Base-by-base conservation (phyloP, 1,140 invertebrate genomes). In the Oryzaephilus surinamensis region DNA sequence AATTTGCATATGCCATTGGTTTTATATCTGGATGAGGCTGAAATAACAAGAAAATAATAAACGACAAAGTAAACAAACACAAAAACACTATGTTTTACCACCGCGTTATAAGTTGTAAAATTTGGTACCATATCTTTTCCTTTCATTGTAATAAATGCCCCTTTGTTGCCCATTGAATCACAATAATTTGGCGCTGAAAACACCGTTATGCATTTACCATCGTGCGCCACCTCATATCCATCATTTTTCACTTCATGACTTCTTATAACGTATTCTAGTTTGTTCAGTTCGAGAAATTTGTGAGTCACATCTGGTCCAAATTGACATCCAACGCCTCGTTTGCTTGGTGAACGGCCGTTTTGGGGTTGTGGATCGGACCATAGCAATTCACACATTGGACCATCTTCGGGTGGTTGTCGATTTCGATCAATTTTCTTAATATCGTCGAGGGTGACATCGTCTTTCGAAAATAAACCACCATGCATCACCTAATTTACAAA, bases 171-270 rank as follows among this genome's bases (percentile, higher is more conserved):
- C 86, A 98, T 96, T 30, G 88, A 88, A 81, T 99, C 96, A 80
- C 92, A 99, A 73, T 98, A 99, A 69, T 99, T 99, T 41, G 96
- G 96, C 45, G 96, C 96, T 13, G 93, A 97, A 69, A 96, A 96
- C 3, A 96, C 89, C 2, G 92, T 96, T 47, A 95, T 90, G 59
- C 91, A 96, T 60, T 89, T 86, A 16, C 88, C 92, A 61, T 93
- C 77, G 60, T 99, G 96, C 6, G 82, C 81, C 12, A 91, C 67
- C 67, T 99, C 94, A 57, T 96, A 99, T 3, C 97, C 97, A 27
- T 90, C 80, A 52, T 85, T 81, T 68, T 99, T 99, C 3, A 99
- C 97, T 65, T 99, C 97, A 63, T 99, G 96, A 65, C 91, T 96
- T 45, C 96, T 72, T 33, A 98, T 84, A 41, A 98, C 73, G 59